phyloP scores from a whole-genome alignment of 2,113 vertebrate species.

The Herpetotheres cachinnans region DNA sequence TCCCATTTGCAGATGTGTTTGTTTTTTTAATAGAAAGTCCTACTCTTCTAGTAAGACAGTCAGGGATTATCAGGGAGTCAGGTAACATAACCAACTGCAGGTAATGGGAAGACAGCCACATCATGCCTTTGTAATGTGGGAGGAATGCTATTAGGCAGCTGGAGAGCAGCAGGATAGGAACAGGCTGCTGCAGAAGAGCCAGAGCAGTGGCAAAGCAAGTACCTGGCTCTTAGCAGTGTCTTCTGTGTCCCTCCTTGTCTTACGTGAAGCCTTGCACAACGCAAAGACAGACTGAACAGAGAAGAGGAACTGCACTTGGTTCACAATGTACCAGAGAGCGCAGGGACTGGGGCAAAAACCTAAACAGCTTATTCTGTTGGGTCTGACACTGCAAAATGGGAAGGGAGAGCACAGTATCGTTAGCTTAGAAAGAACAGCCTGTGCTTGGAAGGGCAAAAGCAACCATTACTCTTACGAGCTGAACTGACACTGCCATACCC shows the following conservation, averaged over 20 bases:
- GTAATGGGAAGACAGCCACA: not conserved
- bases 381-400: not conserved
- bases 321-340: not conserved
- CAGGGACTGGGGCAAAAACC: not conserved
- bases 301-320: not conserved
- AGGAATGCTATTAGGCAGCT: not conserved
- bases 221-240: not conserved
- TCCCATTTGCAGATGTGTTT: not conserved
- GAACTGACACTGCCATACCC: not conserved
- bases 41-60: not conserved
- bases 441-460: not conserved
- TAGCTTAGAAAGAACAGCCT: not conserved
- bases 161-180: not conserved
- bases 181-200: not conserved
- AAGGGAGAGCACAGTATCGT: not conserved
- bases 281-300: not conserved
- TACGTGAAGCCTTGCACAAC: not conserved
- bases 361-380: not conserved
- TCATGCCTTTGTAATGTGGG: not conserved
- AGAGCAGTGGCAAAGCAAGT: not conserved
- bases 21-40: not conserved
- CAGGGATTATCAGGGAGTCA: not conserved
- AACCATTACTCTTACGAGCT: accelerated
- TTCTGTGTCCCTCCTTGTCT: not conserved
- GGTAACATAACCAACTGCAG: not conserved